A percentile compares a stretch with the other conserved stretches of the same genome.
Conservation (phyloP, 2,113 vertebrate species). For the Vombatus ursinus region DNA sequence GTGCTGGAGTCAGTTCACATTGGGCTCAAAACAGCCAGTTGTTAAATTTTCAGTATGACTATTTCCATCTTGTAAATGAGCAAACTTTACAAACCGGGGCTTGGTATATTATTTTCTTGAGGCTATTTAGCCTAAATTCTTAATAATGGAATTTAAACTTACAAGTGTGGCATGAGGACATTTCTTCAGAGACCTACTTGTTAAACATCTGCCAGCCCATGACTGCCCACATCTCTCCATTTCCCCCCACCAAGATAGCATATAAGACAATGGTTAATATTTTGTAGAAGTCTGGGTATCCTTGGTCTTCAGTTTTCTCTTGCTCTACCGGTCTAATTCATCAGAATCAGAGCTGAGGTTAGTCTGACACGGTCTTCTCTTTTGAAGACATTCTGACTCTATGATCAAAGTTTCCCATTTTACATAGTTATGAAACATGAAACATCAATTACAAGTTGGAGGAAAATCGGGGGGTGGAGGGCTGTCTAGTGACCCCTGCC, state of each 20-base stretch:
- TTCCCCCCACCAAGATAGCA: not conserved
- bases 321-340: not conserved
- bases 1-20: not conserved
- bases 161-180: not conserved
- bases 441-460: not conserved
- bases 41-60: not conserved
- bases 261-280: not conserved
- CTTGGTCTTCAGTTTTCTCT: not conserved
- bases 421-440: not conserved
- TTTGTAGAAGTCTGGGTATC: not conserved
- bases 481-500: not conserved
- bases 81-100: not conserved
- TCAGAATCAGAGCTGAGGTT: not conserved
- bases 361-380: not conserved
- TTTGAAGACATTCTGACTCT: not conserved
- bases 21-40: not conserved
- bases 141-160: not conserved
- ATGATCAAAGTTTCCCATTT: not conserved
- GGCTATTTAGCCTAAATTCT: not conserved
- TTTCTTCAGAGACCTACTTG: not conserved
- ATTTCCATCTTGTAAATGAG: not conserved
- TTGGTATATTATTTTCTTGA: not conserved
- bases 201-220: not conserved
- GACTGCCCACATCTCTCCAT: not conserved
- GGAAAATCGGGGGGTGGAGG: not conserved